phyloP scores from a whole-genome alignment of 2,113 vertebrate species.

The Phalacrocorax aristotelis region DNA sequence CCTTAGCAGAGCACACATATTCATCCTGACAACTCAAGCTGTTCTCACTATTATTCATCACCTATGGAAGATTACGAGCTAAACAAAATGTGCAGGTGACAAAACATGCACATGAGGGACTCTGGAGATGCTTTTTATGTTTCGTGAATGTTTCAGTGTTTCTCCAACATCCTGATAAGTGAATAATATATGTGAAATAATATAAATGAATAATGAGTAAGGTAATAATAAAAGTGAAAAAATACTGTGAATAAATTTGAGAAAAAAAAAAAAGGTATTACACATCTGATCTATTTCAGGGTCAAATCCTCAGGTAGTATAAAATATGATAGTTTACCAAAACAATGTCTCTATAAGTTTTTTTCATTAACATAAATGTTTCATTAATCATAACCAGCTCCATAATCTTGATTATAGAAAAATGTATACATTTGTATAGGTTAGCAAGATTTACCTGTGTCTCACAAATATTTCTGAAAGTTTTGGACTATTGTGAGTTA shows the following conservation, averaged over 20 bases:
- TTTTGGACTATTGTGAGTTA: neutral
- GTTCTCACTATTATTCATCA: neutral
- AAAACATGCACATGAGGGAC: neutral
- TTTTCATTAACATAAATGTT: neutral
- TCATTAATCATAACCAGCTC: neutral
- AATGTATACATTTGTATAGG: neutral
- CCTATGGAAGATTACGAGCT: neutral
- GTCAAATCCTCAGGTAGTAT: neutral
- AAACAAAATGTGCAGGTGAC: neutral
- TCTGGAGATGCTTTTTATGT: neutral
- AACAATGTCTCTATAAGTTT: neutral
- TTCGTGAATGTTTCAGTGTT: neutral
- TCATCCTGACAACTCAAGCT: neutral
- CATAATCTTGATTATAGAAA: neutral
- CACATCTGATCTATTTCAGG: neutral
- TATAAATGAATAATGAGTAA: too few relatives aligned
- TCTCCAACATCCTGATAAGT: neutral
- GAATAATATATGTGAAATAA: too few relatives aligned
- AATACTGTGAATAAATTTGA: neutral
- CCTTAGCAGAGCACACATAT: neutral
- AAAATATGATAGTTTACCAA: neutral
- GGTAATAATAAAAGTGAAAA: too few relatives aligned
- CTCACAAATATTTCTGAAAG: neutral
- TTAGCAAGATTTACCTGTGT: neutral
- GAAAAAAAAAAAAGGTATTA: neutral